Evolutionary conservation across 1,140 invertebrate genomes (phyloP).

Genomic region (Diplogasteroides magnus): DNA sequence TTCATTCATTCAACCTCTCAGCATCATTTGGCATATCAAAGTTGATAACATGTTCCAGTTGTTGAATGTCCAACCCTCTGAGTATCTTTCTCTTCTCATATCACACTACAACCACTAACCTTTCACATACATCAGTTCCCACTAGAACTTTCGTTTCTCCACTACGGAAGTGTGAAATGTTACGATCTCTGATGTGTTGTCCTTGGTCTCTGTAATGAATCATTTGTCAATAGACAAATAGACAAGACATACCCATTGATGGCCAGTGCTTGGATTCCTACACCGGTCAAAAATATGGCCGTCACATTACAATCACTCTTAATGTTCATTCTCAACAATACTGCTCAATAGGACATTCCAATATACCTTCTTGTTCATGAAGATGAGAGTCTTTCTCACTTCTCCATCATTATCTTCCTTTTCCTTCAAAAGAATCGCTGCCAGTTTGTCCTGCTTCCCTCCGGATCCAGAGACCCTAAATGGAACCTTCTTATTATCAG

Average conservation of each 20-base stretch:
- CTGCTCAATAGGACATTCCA: too few relatives aligned
- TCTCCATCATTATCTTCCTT: background rate
- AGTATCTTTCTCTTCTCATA: background rate
- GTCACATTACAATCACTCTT: too few relatives aligned
- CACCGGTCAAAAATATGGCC: too few relatives aligned
- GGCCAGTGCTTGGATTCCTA: background rate
- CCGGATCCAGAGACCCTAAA: background rate
- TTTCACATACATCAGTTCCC: constrained; percentile 5
- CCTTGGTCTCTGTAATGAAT: background rate
- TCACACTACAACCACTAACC: background rate
- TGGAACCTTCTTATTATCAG: too few relatives aligned
- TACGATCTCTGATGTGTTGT: background rate
- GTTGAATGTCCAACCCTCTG: background rate
- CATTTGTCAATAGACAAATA: background rate
- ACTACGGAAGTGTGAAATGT: background rate
- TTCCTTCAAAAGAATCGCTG: background rate
- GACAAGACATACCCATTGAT: background rate
- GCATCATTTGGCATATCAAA: constrained; percentile 6
- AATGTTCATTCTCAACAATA: too few relatives aligned
- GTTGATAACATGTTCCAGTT: constrained; percentile 9
- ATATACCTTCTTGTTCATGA: background rate
- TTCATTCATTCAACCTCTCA: background rate
- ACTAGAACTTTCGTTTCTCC: background rate
- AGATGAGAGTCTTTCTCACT: background rate
- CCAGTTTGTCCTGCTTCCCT: background rate